Conservation (phyloP, 2,888 invertebrate species). For the Metacarcinus magister region DNA sequence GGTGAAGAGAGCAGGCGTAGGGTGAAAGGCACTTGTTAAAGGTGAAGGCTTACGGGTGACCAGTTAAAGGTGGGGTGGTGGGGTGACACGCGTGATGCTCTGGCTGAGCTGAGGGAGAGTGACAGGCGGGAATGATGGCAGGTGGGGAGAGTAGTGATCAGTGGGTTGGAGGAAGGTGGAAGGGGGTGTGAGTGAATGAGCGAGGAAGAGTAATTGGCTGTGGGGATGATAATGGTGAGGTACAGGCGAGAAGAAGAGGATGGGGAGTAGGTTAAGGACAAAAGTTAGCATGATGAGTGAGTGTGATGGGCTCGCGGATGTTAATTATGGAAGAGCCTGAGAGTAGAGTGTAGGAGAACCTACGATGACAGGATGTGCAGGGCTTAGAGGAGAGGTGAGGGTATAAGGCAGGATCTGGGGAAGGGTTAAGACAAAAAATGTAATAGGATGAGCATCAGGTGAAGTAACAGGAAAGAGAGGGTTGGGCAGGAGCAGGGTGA, state of each 20-base stretch:
- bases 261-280: background rate
- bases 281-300: background rate
- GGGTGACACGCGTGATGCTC: background rate
- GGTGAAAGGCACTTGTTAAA: background rate
- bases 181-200: background rate
- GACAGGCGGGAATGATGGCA: background rate
- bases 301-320: background rate
- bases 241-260: background rate
- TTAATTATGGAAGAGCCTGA: background rate
- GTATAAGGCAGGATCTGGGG: background rate
- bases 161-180: background rate
- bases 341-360: background rate
- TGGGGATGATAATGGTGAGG: background rate
- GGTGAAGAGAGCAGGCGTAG: background rate
- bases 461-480: background rate
- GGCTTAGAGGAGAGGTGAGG: background rate
- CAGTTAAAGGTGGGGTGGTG: slow-evolving; percentile 17
- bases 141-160: background rate
- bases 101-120: background rate
- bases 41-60: background rate
- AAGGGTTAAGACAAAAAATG: background rate
- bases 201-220: background rate
- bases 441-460: background rate
- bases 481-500: slow-evolving; percentile 1
- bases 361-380: background rate